Evolutionary conservation across 2,797 vertebrate genomes (phyloP).

Genomic region (Danionella dracula): DNA sequence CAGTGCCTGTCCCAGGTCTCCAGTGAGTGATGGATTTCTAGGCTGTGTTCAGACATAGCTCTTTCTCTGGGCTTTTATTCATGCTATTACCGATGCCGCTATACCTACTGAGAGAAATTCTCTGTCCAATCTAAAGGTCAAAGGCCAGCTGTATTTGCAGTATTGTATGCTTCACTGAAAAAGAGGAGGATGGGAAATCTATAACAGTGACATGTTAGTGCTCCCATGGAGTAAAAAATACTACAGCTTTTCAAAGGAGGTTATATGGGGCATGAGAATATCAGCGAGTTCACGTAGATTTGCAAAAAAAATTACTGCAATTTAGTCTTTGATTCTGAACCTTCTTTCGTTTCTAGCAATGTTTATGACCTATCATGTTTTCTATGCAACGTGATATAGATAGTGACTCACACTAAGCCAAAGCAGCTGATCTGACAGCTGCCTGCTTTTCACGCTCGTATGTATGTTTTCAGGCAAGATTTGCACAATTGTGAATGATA

Average conservation of each 20-base stretch:
- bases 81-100: background rate
- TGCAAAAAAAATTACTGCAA: background rate
- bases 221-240: slow-evolving; percentile 16
- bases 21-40: slow-evolving; percentile 21
- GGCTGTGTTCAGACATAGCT: slow-evolving; percentile 2
- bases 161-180: background rate
- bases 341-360: background rate
- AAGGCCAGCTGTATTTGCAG: slow-evolving; percentile 1
- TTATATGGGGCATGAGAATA: background rate
- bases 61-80: background rate
- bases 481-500: background rate
- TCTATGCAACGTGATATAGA: background rate
- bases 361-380: background rate
- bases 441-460: background rate
- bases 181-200: slow-evolving; percentile 13
- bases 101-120: slow-evolving; percentile 7
- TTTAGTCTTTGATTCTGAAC: background rate
- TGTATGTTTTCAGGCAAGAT: background rate
- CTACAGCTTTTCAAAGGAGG: background rate
- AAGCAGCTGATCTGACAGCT: background rate
- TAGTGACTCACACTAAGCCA: background rate
- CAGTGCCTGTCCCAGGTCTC: slow-evolving; percentile 11
- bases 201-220: background rate
- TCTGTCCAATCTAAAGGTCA: slow-evolving; percentile 24
- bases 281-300: background rate